Evolutionary conservation across 1,140 invertebrate species (phyloP), one percentile per base, ranked within the genome.

Genomic region (Dreissena rostriformis): DNA sequence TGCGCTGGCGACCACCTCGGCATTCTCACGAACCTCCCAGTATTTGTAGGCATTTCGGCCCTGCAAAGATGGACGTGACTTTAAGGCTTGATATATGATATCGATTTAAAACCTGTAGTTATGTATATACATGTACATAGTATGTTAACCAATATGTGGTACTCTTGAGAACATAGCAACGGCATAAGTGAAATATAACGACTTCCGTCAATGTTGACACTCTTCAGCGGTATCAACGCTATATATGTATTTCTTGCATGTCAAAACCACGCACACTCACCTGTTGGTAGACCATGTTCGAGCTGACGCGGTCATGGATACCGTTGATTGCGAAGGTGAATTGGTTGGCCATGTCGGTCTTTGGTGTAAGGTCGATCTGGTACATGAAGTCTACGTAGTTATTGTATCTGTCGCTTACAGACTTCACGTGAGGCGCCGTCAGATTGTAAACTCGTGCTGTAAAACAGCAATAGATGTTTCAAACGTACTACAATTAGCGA

Each of bases 21-120:
- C 39, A 71, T 87, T 87, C 29, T 86, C 77, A 22, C 86, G 78
- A 28, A 88, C 65, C 49, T 88, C 76, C 85, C 86, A 89, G 80
- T 88, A 88, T n/a, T 84, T 82, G 84, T 86, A 88, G 22, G 85
- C 86, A 80, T 85, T 84, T n/a, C 74, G 29, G 19, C 86, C 82
- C 88, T 89, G 82, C 19, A 68, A 68, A 5, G 26, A 5, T n/a
- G 24, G 7, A 63, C 2, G 24, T 2, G 19, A n/a, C 24, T 63
- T 63, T 63, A 7, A 26, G 24, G 24, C 2, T 26, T n/a, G 19
- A 26, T n/a, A 5, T 11, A 39, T 39, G 4, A 39, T 39, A 39
- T 39, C 8, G 2, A 39, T 39, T 2, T 39, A 39, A 39, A 39
- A 39, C 39, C n/a, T n/a, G 39, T 39, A 8, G 39, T 39, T 5